These are phyloP conservation scores for Gila orcuttii DNA, from an alignment of 2,113 vertebrate species.

Conservation along the genomic window DNA sequence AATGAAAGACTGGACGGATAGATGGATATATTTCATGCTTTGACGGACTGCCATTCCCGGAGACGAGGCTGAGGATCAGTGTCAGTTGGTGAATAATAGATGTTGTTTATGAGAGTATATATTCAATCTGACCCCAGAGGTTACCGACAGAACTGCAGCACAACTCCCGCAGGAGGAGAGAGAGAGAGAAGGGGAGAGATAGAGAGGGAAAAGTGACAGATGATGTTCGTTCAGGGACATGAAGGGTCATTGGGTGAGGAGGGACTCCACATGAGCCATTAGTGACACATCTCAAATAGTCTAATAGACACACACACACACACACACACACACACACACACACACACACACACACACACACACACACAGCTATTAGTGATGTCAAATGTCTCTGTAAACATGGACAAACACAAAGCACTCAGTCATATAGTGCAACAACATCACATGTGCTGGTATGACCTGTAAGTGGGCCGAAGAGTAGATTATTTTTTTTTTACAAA, in stretches of 20 bases:
- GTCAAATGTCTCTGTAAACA: constrained; percentile 36
- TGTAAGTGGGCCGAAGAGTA: background rate
- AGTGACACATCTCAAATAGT: constrained; percentile 77
- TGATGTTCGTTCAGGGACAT: constrained; percentile 64
- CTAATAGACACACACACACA: constrained; percentile 28
- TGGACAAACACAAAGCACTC: constrained; percentile 11
- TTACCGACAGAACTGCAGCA: constrained; percentile 72
- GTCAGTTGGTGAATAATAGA: constrained; percentile 81
- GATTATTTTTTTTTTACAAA: background rate
- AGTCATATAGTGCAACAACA: background rate
- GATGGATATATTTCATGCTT: constrained; percentile 60
- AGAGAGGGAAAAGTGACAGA: constrained; percentile 64
- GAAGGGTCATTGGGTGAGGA: constrained; percentile 67
- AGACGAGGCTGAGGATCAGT: constrained; percentile 69
- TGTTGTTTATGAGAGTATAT: constrained; percentile 84
- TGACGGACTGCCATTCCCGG: constrained; percentile 75
- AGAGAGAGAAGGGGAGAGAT: constrained; percentile 36
- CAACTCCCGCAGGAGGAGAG: constrained; percentile 59
- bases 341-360: constrained; percentile 9
- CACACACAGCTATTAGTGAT: constrained; percentile 56
- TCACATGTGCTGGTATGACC: constrained; percentile 5
- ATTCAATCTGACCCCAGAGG: constrained; percentile 85
- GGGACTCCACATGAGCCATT: constrained; percentile 75
- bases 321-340: constrained; percentile 9
- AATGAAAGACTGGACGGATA: constrained; percentile 47